phyloP scores from a whole-genome alignment of 2,797 vertebrate genomes.

The Ibycter americanus region DNA sequence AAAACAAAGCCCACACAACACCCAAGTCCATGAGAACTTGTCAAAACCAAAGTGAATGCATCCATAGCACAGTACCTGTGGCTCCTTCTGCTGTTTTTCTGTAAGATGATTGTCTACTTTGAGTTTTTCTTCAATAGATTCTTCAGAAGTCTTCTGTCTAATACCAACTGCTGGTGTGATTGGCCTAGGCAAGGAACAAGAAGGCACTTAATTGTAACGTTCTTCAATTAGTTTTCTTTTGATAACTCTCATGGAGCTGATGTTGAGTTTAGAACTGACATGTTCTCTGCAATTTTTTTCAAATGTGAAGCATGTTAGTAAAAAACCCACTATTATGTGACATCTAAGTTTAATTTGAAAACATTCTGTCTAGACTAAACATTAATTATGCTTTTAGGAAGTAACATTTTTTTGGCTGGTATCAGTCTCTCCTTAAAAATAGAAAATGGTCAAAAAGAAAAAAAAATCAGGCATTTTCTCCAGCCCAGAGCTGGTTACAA shows the following conservation, averaged over 20 bases:
- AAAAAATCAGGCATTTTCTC: background rate
- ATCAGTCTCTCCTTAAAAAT: background rate
- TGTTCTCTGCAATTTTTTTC: background rate
- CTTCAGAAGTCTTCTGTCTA: slow-evolving; percentile 66
- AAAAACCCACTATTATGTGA: background rate
- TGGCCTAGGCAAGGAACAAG: slow-evolving; percentile 31
- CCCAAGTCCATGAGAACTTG: background rate
- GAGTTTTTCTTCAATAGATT: slow-evolving; percentile 64
- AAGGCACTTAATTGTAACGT: background rate
- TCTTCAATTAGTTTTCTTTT: background rate
- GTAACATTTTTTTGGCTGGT: background rate
- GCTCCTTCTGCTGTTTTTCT: slow-evolving; percentile 9
- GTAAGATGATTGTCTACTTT: slow-evolving; percentile 28
- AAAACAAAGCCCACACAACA: background rate
- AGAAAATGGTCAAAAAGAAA: background rate
- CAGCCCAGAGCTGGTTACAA: background rate
- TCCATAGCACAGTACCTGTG: background rate
- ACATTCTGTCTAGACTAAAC: background rate
- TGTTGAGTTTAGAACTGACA: background rate
- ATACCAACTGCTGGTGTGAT: slow-evolving; percentile 42
- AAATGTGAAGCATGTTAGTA: background rate
- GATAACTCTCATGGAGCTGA: background rate
- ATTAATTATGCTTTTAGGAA: background rate
- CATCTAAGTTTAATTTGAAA: background rate
- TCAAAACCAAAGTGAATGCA: background rate